Evolutionary conservation across 1,140 invertebrate species (phyloP), one percentile per base, ranked within the genome.

Genomic region (Doryteuthis pealeii): DNA sequence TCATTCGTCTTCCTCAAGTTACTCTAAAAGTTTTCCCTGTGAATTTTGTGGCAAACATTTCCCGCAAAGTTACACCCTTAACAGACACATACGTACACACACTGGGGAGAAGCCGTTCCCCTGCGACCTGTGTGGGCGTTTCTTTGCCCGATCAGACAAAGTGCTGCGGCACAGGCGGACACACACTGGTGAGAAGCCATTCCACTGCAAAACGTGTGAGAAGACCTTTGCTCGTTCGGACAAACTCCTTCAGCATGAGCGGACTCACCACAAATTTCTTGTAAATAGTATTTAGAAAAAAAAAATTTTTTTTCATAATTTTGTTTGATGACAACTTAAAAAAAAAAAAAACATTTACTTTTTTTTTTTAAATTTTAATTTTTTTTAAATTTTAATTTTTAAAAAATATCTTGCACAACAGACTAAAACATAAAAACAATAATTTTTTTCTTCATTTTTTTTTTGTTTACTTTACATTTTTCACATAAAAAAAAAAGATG

Each of bases 91-190:
- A 30, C 40, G 76, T 2, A 79, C 82, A 54, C 89, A 89, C 74
- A 86, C 81, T 1, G 87, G 85, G 1, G 84, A 85, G 54, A 77
- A 77, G 32, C 84, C 79, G 32, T 86, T 82, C 54, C 82, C 82
- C 62, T 89, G 88, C 77, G 78, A 82, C 45, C 83, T 82, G 76
- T 89, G 88, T 80, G 84, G 82, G 15, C 73, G 75, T 32, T n/a
- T 26, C 12, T 80, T 75, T 35, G 71, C 43, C 3, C 58, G 67
- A 14, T n/a, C 43, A 54, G 70, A 65, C 30, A 62, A 62, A 62
- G 40, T 79, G 2, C 73, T 74, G n/a, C 71, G 54, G 31, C 77
- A 78, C 54, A 76, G 72, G 26, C 49, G 77, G 31, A 74, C 74
- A 67, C 77, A 78, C 32, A 78, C 77, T n/a, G 77, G 77, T 0